phyloP scores from a whole-genome alignment of 2,113 vertebrate species.

The Crotalus viridis region DNA sequence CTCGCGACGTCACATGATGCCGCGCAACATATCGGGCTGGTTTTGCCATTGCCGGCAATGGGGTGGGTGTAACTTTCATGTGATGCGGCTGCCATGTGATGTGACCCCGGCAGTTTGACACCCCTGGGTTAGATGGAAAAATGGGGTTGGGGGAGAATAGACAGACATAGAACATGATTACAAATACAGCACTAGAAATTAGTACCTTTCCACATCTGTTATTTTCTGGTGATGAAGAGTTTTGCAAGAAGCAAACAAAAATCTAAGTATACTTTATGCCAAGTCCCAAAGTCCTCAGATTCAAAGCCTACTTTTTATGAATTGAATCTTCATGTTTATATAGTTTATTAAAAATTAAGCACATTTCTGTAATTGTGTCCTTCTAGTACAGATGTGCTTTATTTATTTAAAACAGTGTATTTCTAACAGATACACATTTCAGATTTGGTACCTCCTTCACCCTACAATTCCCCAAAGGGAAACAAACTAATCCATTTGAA shows the following conservation, averaged over 20 bases:
- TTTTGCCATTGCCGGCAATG: too few species aligned
- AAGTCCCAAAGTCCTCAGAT: neutral
- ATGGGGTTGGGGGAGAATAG: too few species aligned
- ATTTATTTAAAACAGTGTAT: neutral
- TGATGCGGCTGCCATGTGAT: too few species aligned
- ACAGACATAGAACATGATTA: too few species aligned
- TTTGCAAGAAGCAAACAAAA: neutral
- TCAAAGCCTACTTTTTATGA: neutral
- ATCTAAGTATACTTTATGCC: neutral
- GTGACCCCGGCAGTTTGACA: too few species aligned
- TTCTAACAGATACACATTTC: neutral
- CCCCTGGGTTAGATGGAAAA: too few species aligned
- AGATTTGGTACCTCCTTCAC: neutral
- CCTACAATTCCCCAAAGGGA: neutral
- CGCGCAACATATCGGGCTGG: too few species aligned
- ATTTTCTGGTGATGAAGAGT: neutral
- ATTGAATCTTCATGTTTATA: neutral
- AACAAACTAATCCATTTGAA: neutral
- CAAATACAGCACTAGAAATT: neutral
- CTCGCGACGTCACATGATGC: too few species aligned
- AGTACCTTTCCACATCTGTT: neutral
- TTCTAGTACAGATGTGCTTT: neutral
- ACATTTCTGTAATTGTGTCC: neutral
- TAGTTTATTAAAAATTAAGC: neutral
- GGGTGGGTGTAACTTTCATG: too few species aligned